phyloP scores from a whole-genome alignment of 2,888 invertebrate genomes.

The Drosophila subquinaria region DNA sequence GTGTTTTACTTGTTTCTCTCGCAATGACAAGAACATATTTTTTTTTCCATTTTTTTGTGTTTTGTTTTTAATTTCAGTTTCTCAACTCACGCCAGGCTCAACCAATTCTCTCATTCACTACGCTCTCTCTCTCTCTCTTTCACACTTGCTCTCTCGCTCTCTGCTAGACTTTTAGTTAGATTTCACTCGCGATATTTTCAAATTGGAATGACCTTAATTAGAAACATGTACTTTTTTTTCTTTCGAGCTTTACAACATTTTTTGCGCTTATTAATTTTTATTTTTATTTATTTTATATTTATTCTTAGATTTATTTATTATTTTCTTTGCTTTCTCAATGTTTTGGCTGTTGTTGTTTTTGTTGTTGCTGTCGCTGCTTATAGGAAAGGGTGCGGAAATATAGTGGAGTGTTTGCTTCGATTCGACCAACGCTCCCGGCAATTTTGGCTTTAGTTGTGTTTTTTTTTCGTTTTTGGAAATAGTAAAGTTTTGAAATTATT shows the following conservation, averaged over 20 bases:
- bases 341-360: slow-evolving; percentile 55
- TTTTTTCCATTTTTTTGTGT: slow-evolving; percentile 13
- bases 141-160: slow-evolving; percentile 24
- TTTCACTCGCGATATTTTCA: slow-evolving; percentile 80
- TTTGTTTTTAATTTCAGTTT: slow-evolving; percentile 18
- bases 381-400: slow-evolving; percentile 75
- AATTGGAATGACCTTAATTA: slow-evolving; percentile 81
- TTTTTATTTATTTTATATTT: slow-evolving; percentile 24
- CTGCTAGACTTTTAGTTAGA: slow-evolving; percentile 62
- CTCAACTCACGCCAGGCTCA: slow-evolving; percentile 20
- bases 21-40: slow-evolving; percentile 48
- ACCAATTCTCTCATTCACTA: slow-evolving; percentile 19
- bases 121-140: slow-evolving; percentile 8
- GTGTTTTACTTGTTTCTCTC: slow-evolving; percentile 68
- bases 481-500: slow-evolving; percentile 78
- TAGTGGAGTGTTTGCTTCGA: slow-evolving; percentile 60
- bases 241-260: slow-evolving; percentile 68
- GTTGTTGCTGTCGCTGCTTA: slow-evolving; percentile 65
- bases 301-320: slow-evolving; percentile 20
- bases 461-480: slow-evolving; percentile 64
- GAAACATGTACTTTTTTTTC: slow-evolving; percentile 78
- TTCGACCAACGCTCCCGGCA: slow-evolving; percentile 70
- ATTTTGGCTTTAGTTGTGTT: slow-evolving; percentile 70
- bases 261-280: slow-evolving; percentile 26
- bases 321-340: slow-evolving; percentile 55